phyloP scores from a whole-genome alignment of 2,797 vertebrate genomes.

The Pelobates cultripes region DNA sequence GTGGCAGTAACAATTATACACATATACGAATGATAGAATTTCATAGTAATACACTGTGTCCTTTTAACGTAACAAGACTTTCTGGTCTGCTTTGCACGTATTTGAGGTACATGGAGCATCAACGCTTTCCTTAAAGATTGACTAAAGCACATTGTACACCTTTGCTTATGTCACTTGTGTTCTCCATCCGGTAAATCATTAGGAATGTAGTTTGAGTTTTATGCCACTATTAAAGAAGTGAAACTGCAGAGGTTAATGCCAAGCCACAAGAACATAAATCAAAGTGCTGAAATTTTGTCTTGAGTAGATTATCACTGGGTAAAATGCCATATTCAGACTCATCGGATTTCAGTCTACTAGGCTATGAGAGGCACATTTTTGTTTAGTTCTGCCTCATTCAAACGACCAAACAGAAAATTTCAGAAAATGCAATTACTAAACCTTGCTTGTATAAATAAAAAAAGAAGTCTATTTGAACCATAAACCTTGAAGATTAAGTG shows the following conservation, averaged over 20 bases:
- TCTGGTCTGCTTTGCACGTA: too few species aligned
- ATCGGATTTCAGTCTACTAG: background rate
- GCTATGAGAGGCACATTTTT: background rate
- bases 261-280: background rate
- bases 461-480: background rate
- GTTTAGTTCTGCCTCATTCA: constrained; percentile 12
- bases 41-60: too few species aligned
- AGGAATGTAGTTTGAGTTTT: background rate
- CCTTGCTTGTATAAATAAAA: background rate
- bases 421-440: constrained; percentile 2
- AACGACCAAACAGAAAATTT: background rate
- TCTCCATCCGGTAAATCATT: background rate
- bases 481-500: background rate
- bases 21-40: too few species aligned
- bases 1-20: too few species aligned
- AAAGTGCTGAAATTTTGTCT: background rate
- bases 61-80: too few species aligned
- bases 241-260: background rate
- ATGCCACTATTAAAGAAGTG: background rate
- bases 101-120: too few species aligned
- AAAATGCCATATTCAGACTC: constrained; percentile 1
- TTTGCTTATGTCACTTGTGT: background rate
- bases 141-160: too few species aligned
- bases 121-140: too few species aligned
- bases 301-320: constrained; percentile 3